phyloP scores from a whole-genome alignment of 2,113 vertebrate genomes.

The Sphyrna mokarran region DNA sequence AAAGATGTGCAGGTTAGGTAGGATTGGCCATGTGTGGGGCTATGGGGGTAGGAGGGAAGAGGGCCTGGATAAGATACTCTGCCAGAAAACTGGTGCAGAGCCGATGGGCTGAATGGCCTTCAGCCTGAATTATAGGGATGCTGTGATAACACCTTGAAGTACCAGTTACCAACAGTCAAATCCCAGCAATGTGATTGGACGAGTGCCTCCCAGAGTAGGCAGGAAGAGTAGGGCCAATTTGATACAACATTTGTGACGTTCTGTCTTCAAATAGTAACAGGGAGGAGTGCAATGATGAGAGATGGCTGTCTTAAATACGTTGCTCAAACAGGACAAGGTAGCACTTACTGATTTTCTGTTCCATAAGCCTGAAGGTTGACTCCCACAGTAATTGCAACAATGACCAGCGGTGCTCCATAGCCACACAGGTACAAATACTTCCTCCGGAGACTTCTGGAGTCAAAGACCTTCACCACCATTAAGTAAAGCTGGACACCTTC shows the following conservation, averaged over 20 bases:
- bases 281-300: no score
- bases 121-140: no score
- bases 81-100: no score
- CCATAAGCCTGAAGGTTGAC: not conserved
- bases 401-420: not conserved
- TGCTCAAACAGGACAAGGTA: not conserved
- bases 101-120: no score
- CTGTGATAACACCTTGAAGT: not conserved
- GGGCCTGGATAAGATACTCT: no score
- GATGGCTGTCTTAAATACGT: not conserved
- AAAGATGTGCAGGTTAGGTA: no score
- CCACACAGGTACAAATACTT: not conserved
- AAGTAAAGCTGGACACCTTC: conserved; percentile 18
- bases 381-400: not conserved
- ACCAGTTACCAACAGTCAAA: not conserved
- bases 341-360: not conserved
- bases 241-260: not conserved
- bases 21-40: no score
- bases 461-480: conserved; percentile 27
- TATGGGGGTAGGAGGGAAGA: no score
- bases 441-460: not conserved
- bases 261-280: not conserved
- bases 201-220: no score
- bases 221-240: not conserved
- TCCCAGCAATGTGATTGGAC: not conserved